Evolutionary conservation across 2,888 invertebrate species (phyloP), one percentile per base, ranked within the genome.

Genomic region (Lithophane socia): DNA sequence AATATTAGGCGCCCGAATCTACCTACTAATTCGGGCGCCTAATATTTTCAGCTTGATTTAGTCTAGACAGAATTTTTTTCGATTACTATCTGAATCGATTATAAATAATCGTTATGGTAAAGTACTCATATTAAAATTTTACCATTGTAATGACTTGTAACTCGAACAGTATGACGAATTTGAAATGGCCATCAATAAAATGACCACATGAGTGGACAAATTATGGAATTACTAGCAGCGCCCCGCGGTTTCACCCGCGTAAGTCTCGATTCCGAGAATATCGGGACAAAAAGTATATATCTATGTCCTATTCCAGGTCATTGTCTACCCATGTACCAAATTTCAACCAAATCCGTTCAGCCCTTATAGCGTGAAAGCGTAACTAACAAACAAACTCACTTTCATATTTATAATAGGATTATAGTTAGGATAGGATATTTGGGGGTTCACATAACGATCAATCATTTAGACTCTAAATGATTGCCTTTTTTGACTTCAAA

Each of bases 61-160:
- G 79, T 77, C 56, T 79, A 79, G 72, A 77, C 56, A 52, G 42
- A 29, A 44, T 13, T 16, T 3, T 44, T 3, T 56, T 64, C 1
- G 71, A 58, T 79, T 29, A 18, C 3, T 0, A 79, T 72, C 64
- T 58, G 3, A 44, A 78, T 44, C 56, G 63, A 70, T 79, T 65
- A 29, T 29, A 12, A 58, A 58, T 44, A 44, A 58, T 72, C 29
- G 42, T 72, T 52, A n/a, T 10, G 8, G 42, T 42, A 58, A n/a
- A 47, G 18, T 29, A 61, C 8, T n/a, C 0, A 3, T 13, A 47
- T 52, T 61, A 37, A 60, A 77, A 16, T 52, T 24, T 56, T 56
- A 54, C 13, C 1, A 7, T 54, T 13, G 44, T 77, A 77, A 69
- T 56, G 42, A 18, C 12, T 56, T 18, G 2, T 44, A 61, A 52